Percentiles rank a stretch among this genome's conserved stretches.
phyloP scores from a whole-genome alignment of 2,113 vertebrate genomes.

The Lonchura striata region DNA sequence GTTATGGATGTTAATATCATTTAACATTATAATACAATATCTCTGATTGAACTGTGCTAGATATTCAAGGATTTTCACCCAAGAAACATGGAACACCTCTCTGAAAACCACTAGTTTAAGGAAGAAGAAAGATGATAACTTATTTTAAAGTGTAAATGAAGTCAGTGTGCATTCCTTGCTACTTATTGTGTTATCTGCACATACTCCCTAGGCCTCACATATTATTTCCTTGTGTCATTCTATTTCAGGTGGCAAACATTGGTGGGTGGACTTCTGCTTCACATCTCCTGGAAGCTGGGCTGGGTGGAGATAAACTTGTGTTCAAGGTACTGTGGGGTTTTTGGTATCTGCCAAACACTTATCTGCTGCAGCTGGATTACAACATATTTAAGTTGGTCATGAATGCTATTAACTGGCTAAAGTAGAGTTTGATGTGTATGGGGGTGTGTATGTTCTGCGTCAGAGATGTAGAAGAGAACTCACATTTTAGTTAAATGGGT shows the following conservation, averaged over 20 bases:
- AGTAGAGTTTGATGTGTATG: background rate
- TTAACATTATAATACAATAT: background rate
- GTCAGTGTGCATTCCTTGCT: background rate
- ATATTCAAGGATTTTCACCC: background rate
- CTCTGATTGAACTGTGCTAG: background rate
- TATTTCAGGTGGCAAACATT: conserved; percentile 89
- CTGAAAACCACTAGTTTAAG: background rate
- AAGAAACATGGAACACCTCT: background rate
- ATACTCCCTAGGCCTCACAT: background rate
- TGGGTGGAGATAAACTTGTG: conserved; percentile 87
- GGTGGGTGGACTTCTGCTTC: conserved; percentile 84
- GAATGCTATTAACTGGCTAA: background rate
- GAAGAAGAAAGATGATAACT: background rate
- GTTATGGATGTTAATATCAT: background rate
- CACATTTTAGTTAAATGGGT: background rate
- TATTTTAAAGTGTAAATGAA: background rate
- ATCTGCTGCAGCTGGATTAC: background rate
- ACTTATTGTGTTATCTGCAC: background rate
- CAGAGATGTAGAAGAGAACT: background rate
- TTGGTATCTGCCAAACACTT: background rate
- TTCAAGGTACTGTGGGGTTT: conserved; percentile 76
- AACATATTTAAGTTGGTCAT: background rate
- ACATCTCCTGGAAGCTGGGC: conserved; percentile 85
- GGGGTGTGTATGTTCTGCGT: background rate
- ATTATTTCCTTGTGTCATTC: background rate